Conservation (phyloP, 2,888 invertebrate species). For the Aquatica leii region DNA sequence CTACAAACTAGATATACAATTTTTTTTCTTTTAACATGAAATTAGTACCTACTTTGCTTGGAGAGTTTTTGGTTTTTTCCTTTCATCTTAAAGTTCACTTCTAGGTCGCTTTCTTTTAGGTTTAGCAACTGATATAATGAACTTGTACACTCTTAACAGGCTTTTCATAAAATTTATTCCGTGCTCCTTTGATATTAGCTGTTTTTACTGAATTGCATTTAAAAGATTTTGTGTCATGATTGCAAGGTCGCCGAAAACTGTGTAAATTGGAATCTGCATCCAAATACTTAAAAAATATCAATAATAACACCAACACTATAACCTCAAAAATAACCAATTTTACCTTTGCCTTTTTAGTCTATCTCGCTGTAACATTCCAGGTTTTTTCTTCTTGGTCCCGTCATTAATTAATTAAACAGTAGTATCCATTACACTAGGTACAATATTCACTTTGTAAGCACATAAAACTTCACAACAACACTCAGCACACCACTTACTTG, state of each 20-base stretch:
- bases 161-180: conserved; percentile 11
- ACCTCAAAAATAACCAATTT: too few species aligned
- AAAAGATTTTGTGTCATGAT: conserved; percentile 23
- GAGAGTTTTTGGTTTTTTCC: too few species aligned
- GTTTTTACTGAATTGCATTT: conserved; percentile 19
- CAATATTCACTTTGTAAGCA: too few species aligned
- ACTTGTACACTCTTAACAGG: conserved; percentile 16
- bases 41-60: conserved; percentile 15
- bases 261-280: conserved; percentile 17
- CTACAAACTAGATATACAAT: conserved; percentile 17
- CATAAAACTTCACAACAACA: too few species aligned
- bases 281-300: conserved; percentile 22
- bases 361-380: background rate
- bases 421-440: background rate
- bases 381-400: background rate
- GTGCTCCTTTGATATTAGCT: too few species aligned
- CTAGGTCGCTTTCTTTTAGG: conserved; percentile 15
- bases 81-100: background rate
- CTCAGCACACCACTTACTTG: too few species aligned
- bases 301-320: too few species aligned
- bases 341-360: background rate
- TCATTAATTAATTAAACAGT: background rate
- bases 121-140: conserved; percentile 17
- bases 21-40: conserved; percentile 18
- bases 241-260: too few species aligned